Conservation (phyloP, 2,797 vertebrate genomes). For the Pseudotriccus pelzelni region DNA sequence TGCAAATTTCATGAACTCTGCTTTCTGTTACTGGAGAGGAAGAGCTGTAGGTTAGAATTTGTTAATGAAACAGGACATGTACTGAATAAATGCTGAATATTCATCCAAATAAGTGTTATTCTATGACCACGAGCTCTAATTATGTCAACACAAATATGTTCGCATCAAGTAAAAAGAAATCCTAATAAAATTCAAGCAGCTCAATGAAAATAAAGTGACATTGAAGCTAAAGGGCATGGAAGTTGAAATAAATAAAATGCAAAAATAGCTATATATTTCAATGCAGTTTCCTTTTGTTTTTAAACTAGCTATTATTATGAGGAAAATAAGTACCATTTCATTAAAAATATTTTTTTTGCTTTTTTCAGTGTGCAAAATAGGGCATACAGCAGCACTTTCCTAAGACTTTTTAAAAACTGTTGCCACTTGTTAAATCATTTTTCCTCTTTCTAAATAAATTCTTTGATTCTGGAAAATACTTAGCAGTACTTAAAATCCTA, state of each 20-base stretch:
- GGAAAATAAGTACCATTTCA: not conserved
- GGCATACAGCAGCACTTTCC: not conserved
- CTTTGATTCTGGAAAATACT: not conserved
- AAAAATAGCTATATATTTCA: not conserved
- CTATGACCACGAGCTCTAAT: not conserved
- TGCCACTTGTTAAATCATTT: not conserved
- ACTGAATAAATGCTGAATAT: constrained; percentile 28
- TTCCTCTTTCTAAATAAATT: not conserved
- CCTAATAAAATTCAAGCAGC: constrained; percentile 6
- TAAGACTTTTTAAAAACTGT: not conserved
- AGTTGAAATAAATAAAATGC: constrained; percentile 1
- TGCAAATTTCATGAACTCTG: not conserved
- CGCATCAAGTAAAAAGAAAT: constrained; percentile 28
- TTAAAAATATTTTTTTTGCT: not conserved
- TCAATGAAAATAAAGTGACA: not conserved
- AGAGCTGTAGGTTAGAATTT: not conserved
- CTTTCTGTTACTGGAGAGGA: not conserved
- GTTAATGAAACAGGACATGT: not conserved
- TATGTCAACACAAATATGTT: constrained; percentile 49
- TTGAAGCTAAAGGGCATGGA: not conserved
- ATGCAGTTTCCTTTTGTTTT: not conserved
- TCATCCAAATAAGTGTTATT: constrained; percentile 29
- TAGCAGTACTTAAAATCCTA: not conserved
- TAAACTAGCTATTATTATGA: not conserved
- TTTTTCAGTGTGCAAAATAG: not conserved